Base-by-base conservation (phyloP, 2,797 vertebrate genomes). In the Nyctibius grandis region DNA sequence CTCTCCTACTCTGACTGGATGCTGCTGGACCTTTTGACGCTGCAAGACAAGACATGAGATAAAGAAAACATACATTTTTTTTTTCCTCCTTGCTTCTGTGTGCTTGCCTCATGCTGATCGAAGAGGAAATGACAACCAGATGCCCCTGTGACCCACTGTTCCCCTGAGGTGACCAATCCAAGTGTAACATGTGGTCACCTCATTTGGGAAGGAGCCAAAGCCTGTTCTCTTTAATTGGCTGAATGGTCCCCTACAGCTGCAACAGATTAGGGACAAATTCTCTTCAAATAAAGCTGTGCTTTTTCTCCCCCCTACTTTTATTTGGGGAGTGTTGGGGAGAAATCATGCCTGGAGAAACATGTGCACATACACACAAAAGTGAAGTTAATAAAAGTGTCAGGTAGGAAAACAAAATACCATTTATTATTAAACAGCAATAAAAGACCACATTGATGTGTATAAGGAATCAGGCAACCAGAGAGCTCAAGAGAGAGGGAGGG, bases 141-240 rank as follows among this genome's bases (percentile, higher is more conserved):
- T 96, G 98, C 98, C 98, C 98, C 98, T 93, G 81, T 97, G 97
- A 98, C 98, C 98, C 94, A 88, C 15, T 0, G 2, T 61, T 98
- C 91, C 97, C 97, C 91, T 25, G 53, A 97, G 97, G 97, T 98
- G 96, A 98, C 97, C 90, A 89, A 97, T 96, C 95, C 92, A 78
- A 96, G 97, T 95, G 96, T 97, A 99, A 98, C 99, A 99, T 98
- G 98, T 99, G 99, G 98, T 98, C 88, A 28, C 96, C 98, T 98
- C 98, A 97, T 98, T 98, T 98, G 97, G 97, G 89, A 96, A 94
- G 76, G 94, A 98, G 97, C 98, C 98, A 98, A 98, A 98, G 88
- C 65, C 97, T 96, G 91, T 97, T 98, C 97, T 97, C 97, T 98
- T 98, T 99, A 98, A 99, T 98, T 98, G 98, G 97, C 95, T 68